Evolutionary conservation across 2,888 invertebrate species (phyloP).

Genomic region (Steromphala cineraria): DNA sequence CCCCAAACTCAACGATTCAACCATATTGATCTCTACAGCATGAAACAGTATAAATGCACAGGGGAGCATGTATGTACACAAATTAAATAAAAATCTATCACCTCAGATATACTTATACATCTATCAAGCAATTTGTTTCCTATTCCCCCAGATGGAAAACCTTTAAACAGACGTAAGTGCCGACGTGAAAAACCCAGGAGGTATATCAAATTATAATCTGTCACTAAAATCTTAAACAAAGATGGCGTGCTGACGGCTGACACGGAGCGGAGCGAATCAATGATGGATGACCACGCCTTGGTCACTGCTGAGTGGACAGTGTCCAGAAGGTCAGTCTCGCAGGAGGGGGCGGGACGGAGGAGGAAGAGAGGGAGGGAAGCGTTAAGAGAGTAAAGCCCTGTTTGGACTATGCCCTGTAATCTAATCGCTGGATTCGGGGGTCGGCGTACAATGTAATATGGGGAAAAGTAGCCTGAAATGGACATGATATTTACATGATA

Average conservation of each 20-base stretch:
- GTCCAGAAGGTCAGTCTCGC: not conserved
- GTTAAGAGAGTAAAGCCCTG: too few relatives aligned
- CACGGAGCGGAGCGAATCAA: conserved; percentile 11
- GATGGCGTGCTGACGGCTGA: conserved; percentile 4
- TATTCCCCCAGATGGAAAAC: not conserved
- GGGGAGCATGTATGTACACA: too few relatives aligned
- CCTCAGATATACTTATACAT: not conserved
- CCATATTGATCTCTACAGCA: too few relatives aligned
- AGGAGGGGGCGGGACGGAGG: conserved; percentile 7
- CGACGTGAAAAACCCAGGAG: not conserved
- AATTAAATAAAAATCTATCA: too few relatives aligned
- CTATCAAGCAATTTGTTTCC: not conserved
- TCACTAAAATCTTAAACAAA: conserved; percentile 13
- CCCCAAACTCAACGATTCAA: too few relatives aligned
- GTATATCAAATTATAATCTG: conserved; percentile 19
- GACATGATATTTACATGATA: too few relatives aligned
- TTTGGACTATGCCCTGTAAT: too few relatives aligned
- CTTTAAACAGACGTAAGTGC: conserved; percentile 14
- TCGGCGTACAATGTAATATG: too few relatives aligned
- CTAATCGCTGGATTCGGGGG: too few relatives aligned
- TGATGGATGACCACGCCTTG: conserved; percentile 12
- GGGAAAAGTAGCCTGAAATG: too few relatives aligned
- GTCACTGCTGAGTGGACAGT: conserved; percentile 8
- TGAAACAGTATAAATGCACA: too few relatives aligned
- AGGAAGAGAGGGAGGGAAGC: not conserved